Evolutionary conservation across 2,888 invertebrate species (phyloP).

Genomic region (Netelia virgata): DNA sequence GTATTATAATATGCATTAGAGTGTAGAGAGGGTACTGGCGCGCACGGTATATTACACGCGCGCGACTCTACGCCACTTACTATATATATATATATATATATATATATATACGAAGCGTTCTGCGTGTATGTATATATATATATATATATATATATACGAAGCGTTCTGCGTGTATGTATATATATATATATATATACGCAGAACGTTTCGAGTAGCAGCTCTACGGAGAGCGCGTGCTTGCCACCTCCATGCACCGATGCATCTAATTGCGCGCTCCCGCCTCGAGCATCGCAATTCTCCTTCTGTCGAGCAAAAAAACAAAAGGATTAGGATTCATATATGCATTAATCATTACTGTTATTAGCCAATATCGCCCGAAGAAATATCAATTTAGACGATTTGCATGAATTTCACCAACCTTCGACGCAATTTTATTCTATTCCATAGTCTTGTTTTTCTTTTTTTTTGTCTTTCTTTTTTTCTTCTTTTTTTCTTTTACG

Average conservation of each 20-base stretch:
- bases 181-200: too few species aligned
- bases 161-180: too few species aligned
- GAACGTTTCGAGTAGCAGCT: neutral
- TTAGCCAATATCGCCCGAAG: too few species aligned
- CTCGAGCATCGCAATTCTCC: conserved; percentile 47
- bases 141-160: too few species aligned
- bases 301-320: conserved; percentile 41
- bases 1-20: conserved; percentile 27
- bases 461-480: too few species aligned
- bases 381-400: too few species aligned
- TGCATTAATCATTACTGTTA: neutral
- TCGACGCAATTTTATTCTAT: too few species aligned
- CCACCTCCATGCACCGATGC: conserved; percentile 76
- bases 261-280: conserved; percentile 80
- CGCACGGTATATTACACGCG: conserved; percentile 46
- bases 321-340: conserved; percentile 56
- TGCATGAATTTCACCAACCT: too few species aligned
- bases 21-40: conserved; percentile 10
- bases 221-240: conserved; percentile 76
- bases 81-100: neutral
- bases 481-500: too few species aligned
- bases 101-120: too few species aligned
- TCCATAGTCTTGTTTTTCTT: too few species aligned
- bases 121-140: neutral
- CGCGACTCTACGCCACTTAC: conserved; percentile 49